phyloP scores from a whole-genome alignment of 2,797 vertebrate species.

The Numenius phaeopus region DNA sequence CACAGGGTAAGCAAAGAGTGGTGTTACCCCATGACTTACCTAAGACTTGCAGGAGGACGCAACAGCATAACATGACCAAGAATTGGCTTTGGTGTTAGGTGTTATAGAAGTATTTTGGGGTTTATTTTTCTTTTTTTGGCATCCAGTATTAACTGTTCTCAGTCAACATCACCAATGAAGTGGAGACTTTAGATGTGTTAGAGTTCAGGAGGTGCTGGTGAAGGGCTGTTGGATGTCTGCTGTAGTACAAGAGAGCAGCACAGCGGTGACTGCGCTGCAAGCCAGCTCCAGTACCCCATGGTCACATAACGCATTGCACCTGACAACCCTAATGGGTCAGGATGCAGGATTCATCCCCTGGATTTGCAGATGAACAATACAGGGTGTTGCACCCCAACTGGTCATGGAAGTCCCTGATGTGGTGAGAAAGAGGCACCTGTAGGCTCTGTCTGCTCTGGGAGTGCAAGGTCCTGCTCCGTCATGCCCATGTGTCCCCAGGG shows the following conservation, averaged over 20 bases:
- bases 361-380: neutral
- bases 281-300: neutral
- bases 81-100: neutral
- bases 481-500: neutral
- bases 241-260: neutral
- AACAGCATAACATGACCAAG: neutral
- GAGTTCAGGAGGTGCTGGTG: neutral
- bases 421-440: neutral
- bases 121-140: neutral
- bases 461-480: neutral
- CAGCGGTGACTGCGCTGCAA: neutral
- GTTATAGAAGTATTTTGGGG: neutral
- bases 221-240: neutral
- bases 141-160: neutral
- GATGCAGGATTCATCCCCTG: neutral
- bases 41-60: neutral
- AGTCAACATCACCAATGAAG: neutral
- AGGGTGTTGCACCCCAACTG: neutral
- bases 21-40: neutral
- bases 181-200: neutral
- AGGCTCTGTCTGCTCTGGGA: neutral
- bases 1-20: neutral
- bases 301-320: neutral
- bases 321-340: neutral
- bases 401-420: neutral